These are phyloP conservation scores for Tadarida brasiliensis DNA, from an alignment of 2,797 vertebrate genomes.

Conservation along the genomic window DNA sequence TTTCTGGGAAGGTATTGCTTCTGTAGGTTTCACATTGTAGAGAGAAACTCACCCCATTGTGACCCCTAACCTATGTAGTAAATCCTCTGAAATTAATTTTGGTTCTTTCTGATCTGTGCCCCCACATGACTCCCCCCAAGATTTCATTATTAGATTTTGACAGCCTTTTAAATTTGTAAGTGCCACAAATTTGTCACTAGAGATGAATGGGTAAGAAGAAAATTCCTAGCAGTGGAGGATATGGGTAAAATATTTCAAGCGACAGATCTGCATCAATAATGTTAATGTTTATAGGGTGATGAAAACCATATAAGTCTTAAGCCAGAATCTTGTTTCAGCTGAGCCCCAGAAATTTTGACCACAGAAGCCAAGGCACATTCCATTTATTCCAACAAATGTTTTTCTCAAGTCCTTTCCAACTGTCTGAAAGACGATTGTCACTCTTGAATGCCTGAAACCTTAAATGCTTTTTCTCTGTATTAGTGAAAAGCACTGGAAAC, in stretches of 20 bases:
- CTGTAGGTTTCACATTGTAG: constrained; percentile 39
- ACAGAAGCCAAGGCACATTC: constrained; percentile 82
- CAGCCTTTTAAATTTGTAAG: constrained; percentile 85
- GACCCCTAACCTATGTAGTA: constrained; percentile 75
- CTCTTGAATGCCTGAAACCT: constrained; percentile 43
- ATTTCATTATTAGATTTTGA: constrained; percentile 85
- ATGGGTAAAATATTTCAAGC: constrained; percentile 82
- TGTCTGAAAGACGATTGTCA: constrained; percentile 73
- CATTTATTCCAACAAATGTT: constrained; percentile 73
- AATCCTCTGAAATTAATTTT: constrained; percentile 82
- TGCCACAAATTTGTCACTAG: constrained; percentile 84
- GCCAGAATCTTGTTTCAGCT: constrained; percentile 80
- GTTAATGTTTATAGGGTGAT: constrained; percentile 82
- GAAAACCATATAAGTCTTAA: constrained; percentile 81
- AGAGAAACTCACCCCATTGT: constrained; percentile 66
- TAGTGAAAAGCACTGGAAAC: constrained; percentile 40
- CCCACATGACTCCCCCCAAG: constrained; percentile 60
- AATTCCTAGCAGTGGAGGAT: constrained; percentile 77
- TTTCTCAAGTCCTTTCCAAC: constrained; percentile 72
- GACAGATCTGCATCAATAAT: constrained; percentile 80
- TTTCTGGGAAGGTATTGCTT: constrained; percentile 46
- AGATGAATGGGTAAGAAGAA: constrained; percentile 80
- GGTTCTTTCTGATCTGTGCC: constrained; percentile 77
- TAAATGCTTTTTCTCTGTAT: constrained; percentile 36
- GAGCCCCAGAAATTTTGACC: constrained; percentile 78